phyloP scores from a whole-genome alignment of 2,113 vertebrate species.

The Meles meles region DNA sequence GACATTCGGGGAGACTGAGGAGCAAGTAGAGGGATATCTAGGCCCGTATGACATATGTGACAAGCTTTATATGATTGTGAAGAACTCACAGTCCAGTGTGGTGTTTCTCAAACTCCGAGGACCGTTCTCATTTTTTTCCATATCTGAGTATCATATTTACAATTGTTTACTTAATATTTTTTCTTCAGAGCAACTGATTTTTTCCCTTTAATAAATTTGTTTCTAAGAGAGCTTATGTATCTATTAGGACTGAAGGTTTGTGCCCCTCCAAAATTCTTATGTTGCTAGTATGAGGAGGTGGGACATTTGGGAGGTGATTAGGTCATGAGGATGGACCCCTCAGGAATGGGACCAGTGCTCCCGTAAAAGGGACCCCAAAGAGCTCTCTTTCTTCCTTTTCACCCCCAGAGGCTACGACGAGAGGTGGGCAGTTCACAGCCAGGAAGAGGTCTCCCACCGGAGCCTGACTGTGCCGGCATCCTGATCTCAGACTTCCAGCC shows the following conservation, averaged over 20 bases:
- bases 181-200: not conserved
- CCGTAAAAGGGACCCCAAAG: not conserved
- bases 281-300: not conserved
- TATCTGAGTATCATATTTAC: not conserved
- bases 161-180: not conserved
- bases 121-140: not conserved
- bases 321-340: too few species aligned
- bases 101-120: not conserved
- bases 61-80: not conserved
- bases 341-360: not conserved
- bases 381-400: not conserved
- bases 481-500: not conserved
- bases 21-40: not conserved
- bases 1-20: not conserved
- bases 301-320: too few species aligned
- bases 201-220: not conserved
- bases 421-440: not conserved
- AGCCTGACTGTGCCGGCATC: rapidly evolving
- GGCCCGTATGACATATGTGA: not conserved
- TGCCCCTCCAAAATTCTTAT: not conserved
- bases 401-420: not conserved
- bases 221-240: not conserved
- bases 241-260: not conserved
- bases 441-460: not conserved
- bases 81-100: not conserved